These are phyloP conservation scores for Lumbricus terrestris DNA, from an alignment of 2,888 invertebrate species.

Conservation along the genomic window DNA sequence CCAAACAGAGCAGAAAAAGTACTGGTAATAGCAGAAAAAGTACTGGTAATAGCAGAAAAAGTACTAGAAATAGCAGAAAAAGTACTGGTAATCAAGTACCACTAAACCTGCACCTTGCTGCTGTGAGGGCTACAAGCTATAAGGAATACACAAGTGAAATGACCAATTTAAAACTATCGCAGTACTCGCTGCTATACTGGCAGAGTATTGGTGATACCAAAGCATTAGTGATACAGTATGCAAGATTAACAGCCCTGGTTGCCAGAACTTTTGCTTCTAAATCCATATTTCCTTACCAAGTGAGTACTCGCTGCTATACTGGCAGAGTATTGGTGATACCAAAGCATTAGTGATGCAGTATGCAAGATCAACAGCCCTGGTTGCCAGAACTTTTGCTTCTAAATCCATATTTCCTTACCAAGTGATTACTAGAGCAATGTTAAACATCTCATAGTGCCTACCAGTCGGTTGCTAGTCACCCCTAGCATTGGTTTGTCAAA, in stretches of 20 bases:
- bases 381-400: not conserved
- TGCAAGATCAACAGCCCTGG: not conserved
- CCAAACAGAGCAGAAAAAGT: not conserved
- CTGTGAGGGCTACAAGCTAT: not conserved
- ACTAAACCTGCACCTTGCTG: no score
- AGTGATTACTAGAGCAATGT: no score
- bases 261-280: no score
- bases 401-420: no score
- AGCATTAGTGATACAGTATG: not conserved
- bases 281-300: no score
- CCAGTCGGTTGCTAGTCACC: slow-evolving; percentile 23
- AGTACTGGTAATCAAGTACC: not conserved
- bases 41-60: not conserved
- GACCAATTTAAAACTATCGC: no score
- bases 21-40: not conserved
- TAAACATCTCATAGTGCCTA: not conserved
- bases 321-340: not conserved
- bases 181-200: not conserved
- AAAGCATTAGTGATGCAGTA: not conserved
- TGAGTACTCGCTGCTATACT: not conserved
- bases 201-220: not conserved
- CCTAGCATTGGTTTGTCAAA: slow-evolving; percentile 11
- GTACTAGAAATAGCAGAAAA: not conserved
- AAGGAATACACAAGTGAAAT: not conserved
- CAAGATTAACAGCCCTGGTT: not conserved